phyloP scores from a whole-genome alignment of 1,140 invertebrate species.

The Drosophila mojavensis region DNA sequence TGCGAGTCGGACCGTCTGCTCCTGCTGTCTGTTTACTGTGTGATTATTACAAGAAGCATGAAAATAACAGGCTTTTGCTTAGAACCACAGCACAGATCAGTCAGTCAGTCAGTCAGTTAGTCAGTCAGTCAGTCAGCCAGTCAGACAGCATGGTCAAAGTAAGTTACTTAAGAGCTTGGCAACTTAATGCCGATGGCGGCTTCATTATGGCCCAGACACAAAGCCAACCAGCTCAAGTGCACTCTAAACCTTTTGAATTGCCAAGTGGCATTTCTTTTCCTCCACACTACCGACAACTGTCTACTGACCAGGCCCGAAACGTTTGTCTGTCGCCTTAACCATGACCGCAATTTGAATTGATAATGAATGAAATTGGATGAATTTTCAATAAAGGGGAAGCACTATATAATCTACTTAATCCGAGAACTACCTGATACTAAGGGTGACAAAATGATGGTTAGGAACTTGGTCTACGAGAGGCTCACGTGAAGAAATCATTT shows the following conservation, averaged over 20 bases:
- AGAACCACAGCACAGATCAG: slow-evolving; percentile 41
- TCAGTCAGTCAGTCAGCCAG: slow-evolving; percentile 29
- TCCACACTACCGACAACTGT: not conserved
- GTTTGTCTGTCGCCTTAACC: not conserved
- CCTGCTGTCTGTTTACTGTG: slow-evolving; percentile 72
- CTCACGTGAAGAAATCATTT: not conserved
- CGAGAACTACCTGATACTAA: not conserved
- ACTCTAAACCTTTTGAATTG: slow-evolving; percentile 53
- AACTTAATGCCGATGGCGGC: slow-evolving; percentile 44
- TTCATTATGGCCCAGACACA: slow-evolving; percentile 59
- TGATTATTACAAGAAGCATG: slow-evolving; percentile 75
- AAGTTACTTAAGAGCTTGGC: slow-evolving; percentile 73
- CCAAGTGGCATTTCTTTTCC: slow-evolving; percentile 39
- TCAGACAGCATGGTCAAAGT: slow-evolving; percentile 39
- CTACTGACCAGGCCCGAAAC: not conserved
- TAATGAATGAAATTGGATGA: not conserved
- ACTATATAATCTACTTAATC: not conserved
- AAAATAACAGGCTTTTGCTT: slow-evolving; percentile 80
- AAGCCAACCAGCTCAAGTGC: slow-evolving; percentile 61
- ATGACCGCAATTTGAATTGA: not conserved
- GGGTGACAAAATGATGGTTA: too few species aligned
- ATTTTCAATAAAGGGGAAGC: not conserved
- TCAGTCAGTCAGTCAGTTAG: slow-evolving; percentile 38
- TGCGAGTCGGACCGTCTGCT: not conserved
- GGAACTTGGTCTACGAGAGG: too few species aligned